These are phyloP conservation scores for Panthera leo DNA, from an alignment of 2,113 vertebrate species.

Conservation along the genomic window DNA sequence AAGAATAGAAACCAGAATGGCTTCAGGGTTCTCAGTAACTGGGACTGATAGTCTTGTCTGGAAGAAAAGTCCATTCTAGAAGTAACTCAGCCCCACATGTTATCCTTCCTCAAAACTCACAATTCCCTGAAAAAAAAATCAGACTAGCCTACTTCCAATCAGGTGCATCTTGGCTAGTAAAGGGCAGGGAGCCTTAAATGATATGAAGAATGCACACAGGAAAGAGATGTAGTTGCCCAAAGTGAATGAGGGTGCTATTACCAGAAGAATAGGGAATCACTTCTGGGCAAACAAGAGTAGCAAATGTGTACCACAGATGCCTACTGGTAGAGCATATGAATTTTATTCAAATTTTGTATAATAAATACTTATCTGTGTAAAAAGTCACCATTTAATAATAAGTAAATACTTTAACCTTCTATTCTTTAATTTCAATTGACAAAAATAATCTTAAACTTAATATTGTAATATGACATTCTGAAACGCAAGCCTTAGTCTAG, in stretches of 20 bases:
- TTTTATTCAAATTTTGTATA: constrained; percentile 20
- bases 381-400: not conserved
- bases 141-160: not conserved
- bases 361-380: constrained; percentile 2
- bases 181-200: not conserved
- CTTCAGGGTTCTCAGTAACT: not conserved
- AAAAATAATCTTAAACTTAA: constrained; percentile 39
- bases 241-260: not conserved
- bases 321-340: not conserved
- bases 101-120: constrained; percentile 8
- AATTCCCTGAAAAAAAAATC: not conserved
- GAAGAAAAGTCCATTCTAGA: not conserved
- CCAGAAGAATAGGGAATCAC: not conserved
- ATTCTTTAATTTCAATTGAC: constrained; percentile 34
- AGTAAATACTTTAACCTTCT: constrained; percentile 12
- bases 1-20: not conserved
- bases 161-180: not conserved
- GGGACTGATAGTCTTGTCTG: not conserved
- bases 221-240: not conserved
- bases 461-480: not conserved
- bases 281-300: not conserved
- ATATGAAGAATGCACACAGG: not conserved
- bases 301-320: not conserved
- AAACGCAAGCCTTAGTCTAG: constrained; percentile 17
- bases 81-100: not conserved